A percentile compares a stretch with the other conserved stretches of the same genome.
phyloP scores from a whole-genome alignment of 2,888 invertebrate species.

The Meandrusa payeni region DNA sequence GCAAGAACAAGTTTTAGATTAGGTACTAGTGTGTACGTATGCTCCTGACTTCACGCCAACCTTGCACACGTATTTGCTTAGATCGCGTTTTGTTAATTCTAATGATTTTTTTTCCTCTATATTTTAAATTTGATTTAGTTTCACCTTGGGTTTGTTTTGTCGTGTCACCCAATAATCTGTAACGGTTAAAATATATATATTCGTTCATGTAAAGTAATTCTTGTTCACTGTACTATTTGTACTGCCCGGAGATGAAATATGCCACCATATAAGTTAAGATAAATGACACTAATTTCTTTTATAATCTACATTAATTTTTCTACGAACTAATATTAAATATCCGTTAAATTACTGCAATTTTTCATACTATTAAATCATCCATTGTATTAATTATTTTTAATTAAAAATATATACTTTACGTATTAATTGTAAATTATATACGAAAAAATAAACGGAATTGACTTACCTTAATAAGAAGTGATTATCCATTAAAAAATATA shows the following conservation, averaged over 20 bases:
- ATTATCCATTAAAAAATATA: slow-evolving; percentile 36
- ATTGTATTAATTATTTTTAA: background rate
- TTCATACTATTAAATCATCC: background rate
- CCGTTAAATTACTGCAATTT: background rate
- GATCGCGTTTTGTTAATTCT: too few relatives aligned
- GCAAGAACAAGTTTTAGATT: too few relatives aligned
- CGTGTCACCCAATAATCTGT: too few relatives aligned
- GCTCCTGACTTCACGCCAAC: too few relatives aligned
- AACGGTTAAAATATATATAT: background rate
- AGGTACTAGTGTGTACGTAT: too few relatives aligned
- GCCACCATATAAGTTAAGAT: slow-evolving; percentile 8
- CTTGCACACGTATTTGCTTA: too few relatives aligned
- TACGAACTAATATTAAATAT: slow-evolving; percentile 4
- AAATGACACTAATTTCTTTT: slow-evolving; percentile 9
- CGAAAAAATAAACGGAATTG: slow-evolving; percentile 35
- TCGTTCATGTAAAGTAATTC: background rate
- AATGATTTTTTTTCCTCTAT: too few relatives aligned
- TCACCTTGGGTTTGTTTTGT: background rate
- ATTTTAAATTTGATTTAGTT: background rate
- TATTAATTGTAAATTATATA: background rate
- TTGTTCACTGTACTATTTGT: background rate
- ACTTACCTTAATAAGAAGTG: slow-evolving; percentile 60
- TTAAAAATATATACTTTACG: background rate
- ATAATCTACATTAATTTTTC: slow-evolving; percentile 13
- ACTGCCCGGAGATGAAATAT: background rate